These are phyloP conservation scores for Perca fluviatilis DNA, from an alignment of 2,113 vertebrate species.

Conservation along the genomic window DNA sequence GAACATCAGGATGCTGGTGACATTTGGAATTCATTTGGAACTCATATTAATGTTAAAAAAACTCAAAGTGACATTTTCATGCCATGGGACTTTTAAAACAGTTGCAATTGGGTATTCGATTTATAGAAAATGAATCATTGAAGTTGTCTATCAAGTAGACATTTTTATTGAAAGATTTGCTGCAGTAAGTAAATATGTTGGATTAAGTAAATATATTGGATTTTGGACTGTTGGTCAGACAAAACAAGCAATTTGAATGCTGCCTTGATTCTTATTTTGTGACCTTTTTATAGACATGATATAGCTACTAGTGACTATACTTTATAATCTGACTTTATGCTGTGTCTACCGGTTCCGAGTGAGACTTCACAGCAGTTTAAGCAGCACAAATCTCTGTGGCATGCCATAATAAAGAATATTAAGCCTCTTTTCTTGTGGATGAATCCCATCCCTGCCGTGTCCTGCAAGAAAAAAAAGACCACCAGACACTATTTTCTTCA, in stretches of 20 bases:
- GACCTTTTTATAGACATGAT: background rate
- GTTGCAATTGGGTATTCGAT: background rate
- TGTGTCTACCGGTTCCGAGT: no score
- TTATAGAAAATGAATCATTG: background rate
- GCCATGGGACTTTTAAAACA: background rate
- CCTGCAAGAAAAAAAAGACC: background rate
- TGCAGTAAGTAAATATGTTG: background rate
- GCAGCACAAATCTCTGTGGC: no score
- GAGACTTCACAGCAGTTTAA: no score
- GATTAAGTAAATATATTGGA: background rate
- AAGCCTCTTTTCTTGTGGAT: slow-evolving; percentile 17
- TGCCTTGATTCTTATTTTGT: background rate
- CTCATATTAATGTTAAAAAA: no score
- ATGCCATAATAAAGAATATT: no score
- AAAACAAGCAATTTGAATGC: background rate
- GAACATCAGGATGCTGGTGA: slow-evolving; percentile 5
- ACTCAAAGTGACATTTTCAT: no score
- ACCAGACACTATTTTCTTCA: background rate
- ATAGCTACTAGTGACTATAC: no score
- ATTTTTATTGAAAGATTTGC: background rate
- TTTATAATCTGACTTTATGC: no score
- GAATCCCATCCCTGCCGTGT: slow-evolving; percentile 1
- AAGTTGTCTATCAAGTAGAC: no score
- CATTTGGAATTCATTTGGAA: background rate
- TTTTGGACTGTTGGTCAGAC: background rate